Base-by-base conservation (phyloP, 2,113 vertebrate genomes). In the Protobothrops mucrosquamatus region DNA sequence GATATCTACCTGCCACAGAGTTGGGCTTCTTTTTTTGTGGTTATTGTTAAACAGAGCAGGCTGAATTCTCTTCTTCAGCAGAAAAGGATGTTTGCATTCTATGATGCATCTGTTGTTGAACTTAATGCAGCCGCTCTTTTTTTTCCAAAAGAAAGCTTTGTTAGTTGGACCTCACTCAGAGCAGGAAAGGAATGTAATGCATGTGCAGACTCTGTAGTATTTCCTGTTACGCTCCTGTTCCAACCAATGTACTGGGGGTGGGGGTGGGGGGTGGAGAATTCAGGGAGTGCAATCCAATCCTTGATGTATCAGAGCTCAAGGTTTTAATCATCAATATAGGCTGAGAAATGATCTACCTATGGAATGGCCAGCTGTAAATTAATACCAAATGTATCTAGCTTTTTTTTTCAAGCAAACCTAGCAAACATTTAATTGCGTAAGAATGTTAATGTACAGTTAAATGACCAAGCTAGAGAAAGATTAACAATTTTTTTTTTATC, bases 151-250 rank as follows among this genome's bases (percentile, higher is more conserved):
- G 93, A 93, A 95, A 94, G 94, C 81, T 90, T 92, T 94, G 95
- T 96, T 95, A 96, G 96, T 96, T 93, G 94, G 95, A 93, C 54
- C 92, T 95, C 86, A 89, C 91, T 91, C 56, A 12, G 96, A 95
- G 95, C 55, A 95, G 96, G 96, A 96, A 95, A 97, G 95, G 97
- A 97, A 97, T 97, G 95, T 94, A 29, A 95, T 87, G 93, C 96
- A 94, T 96, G 96, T 94, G 56, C 43, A 94, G 94, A 95, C 96
- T 94, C 95, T 93, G 93, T 94, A 94, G 95, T 94, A 96, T 96
- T 97, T 95, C 97, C 95, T 98, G 96, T 97, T 57, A 95, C 96
- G 95, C 95, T 95, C 97, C 97, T 97, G 93, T 97, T 97, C 97
- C 97, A 97, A 97, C 97, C 98, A 92, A 91, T 90, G 95, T 94